phyloP scores from a whole-genome alignment of 2,888 invertebrate species.

The Lepidochrysops patricia region DNA sequence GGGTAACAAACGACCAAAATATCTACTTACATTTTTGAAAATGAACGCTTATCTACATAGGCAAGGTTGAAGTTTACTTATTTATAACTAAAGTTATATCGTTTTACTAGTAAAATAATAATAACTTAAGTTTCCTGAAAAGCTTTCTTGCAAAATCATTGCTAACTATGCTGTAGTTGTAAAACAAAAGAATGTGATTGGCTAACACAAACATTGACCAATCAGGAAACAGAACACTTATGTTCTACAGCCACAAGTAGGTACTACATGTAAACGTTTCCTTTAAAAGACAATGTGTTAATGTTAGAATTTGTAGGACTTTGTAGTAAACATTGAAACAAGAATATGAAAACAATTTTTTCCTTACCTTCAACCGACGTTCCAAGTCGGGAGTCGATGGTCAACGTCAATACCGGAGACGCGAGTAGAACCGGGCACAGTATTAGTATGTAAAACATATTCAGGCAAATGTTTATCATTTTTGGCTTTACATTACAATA shows the following conservation, averaged over 20 bases:
- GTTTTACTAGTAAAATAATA: no score
- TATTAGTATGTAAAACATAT: conserved; percentile 51
- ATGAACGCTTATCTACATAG: no score
- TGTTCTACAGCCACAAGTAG: background rate
- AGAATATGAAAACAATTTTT: no score
- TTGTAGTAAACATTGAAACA: no score
- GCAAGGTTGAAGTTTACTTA: no score
- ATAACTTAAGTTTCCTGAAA: background rate
- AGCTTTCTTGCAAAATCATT: background rate
- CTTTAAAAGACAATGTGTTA: background rate
- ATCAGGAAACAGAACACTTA: background rate
- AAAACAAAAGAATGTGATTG: background rate
- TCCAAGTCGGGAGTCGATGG: conserved; percentile 61
- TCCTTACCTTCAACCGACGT: conserved; percentile 66
- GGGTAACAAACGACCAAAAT: no score
- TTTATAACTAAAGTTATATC: no score
- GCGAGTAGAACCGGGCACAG: conserved; percentile 56
- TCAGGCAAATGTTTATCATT: conserved; percentile 33
- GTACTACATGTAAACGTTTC: background rate
- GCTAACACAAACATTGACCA: background rate
- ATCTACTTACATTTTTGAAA: no score
- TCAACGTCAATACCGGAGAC: conserved; percentile 53
- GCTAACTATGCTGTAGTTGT: background rate
- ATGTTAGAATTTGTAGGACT: no score
- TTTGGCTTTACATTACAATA: conserved; percentile 14